A percentile compares a stretch with the other conserved stretches of the same genome.
phyloP scores from a whole-genome alignment of 2,113 vertebrate species.

The Entelurus aequoreus region DNA sequence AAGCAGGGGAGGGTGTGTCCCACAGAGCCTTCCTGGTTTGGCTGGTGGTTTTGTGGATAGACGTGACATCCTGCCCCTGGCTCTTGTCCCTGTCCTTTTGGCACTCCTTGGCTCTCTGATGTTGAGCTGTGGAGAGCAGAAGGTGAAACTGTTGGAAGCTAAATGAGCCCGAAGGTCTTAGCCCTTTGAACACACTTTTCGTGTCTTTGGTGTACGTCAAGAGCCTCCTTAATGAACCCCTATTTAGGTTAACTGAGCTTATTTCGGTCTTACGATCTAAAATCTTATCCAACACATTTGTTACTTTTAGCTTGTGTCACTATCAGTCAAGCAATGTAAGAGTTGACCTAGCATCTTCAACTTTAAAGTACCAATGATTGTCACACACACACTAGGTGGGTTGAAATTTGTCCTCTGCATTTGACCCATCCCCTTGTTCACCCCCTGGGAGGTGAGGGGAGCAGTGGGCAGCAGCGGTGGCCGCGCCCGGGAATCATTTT shows the following conservation, averaged over 20 bases:
- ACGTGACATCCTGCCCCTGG: conserved; percentile 70
- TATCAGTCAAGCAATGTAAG: background rate
- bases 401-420: no score
- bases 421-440: no score
- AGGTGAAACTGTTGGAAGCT: conserved; percentile 62
- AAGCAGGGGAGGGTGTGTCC: conserved; percentile 51
- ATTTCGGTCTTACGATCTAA: background rate
- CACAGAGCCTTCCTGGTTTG: conserved; percentile 56
- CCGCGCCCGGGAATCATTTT: no score
- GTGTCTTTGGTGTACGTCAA: conserved; percentile 18
- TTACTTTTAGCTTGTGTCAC: background rate
- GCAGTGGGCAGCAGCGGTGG: no score
- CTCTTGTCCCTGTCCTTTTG: conserved; percentile 46
- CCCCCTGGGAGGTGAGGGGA: no score
- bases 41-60: conserved; percentile 54
- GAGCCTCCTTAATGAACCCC: conserved; percentile 23
- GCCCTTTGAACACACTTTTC: conserved; percentile 40
- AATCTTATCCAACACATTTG: background rate
- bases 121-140: conserved; percentile 59
- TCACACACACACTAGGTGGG: no score
- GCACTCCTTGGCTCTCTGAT: conserved; percentile 48
- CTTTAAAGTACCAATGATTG: no score
- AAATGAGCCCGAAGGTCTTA: conserved; percentile 65
- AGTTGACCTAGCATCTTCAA: no score
- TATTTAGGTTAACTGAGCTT: conserved; percentile 2